Base-by-base conservation (phyloP, 2,888 invertebrate genomes). In the Holacanthella duospinosa region DNA sequence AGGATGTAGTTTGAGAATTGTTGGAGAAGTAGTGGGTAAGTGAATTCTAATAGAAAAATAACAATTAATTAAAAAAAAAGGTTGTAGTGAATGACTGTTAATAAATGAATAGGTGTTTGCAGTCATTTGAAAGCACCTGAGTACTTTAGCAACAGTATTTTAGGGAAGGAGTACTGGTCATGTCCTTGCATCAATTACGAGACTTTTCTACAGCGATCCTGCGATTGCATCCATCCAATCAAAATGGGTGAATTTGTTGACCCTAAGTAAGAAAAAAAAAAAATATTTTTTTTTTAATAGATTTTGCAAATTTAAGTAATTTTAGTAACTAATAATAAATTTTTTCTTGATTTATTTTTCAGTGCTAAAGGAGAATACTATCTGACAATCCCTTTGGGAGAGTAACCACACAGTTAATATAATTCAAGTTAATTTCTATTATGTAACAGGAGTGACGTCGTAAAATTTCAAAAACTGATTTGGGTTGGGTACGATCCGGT, bases 101-200 rank as follows among this genome's bases (percentile, higher is more conserved):
- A 4, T 43, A 44, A n/a, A n/a, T 48, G 25, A 26, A 9, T 19
- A 53, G 60, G 60, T 29, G 60, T 60, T 25, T 60, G 60, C 54
- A 60, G 60, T 60, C 60, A 62, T 29, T 26, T 60, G 12, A 63
- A 63, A 43, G 63, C 63, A 43, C 21, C 43, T 54, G 63, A 59
- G 9, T 63, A 63, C 43, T 63, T 28, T 19, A 55, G 59, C 28
- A 60, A 56, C 21, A 27, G 24, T n/a, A 60, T 63, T n/a, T 21
- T 55, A 24, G 63, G 63, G 27, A 60, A 27, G 28, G 6, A 27
- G 29, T 63, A 63, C 29, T 27, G 21, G 24, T 59, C 43, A 19
- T 63, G 60, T 27, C 56, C 63, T 9, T 63, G 63, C 16, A 19
- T 2, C 2, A 59, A 63, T 29, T 63, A 29, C 28, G 16, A 16